Base-by-base conservation (phyloP, 2,797 vertebrate genomes). In the Silurus lanzhouensis region DNA sequence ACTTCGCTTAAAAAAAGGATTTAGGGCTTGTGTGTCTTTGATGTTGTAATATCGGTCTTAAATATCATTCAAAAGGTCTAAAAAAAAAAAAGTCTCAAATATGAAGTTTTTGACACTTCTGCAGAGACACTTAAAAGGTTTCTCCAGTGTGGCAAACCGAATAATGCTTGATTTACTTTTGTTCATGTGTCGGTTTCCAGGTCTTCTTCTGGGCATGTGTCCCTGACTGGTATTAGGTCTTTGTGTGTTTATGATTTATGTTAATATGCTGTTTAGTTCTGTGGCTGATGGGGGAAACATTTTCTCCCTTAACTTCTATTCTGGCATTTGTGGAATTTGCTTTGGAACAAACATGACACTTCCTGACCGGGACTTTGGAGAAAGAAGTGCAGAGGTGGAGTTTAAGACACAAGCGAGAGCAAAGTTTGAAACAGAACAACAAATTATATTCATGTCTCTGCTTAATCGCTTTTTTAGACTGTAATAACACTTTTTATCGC, bases 271-370 rank as follows among this genome's bases (percentile, higher is more conserved):
- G 66, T 52, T 70, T 61, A 6, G 66, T 61, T 87, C 81, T 83
- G 46, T 85, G 84, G 87, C 70, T 75, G 55, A 61, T 81, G 77
- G 66, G 91, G 60, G 90, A 92, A 91, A 84, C 81, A 89, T 91
- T 91, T 92, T 91, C 92, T 92, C 90, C 92, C 91, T 91, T 89
- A 92, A 88, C 90, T 92, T 94, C 88, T 90, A 90, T 92, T 93
- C 89, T 95, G 94, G 95, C 94, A 96, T 96, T 95, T 95, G 91
- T 92, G 94, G 95, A 96, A 96, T 95, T 92, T 88, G 93, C 92
- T 93, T 92, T 93, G 92, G 94, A 95, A 95, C 94, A 94, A 95
- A 95, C 93, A 94, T 92, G 91, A 91, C 92, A 93, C 93, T 95
- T 95, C 95, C 95, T 93, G 93, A 91, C 90, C 84, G 83, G 81